phyloP scores from a whole-genome alignment of 2,797 vertebrate genomes.

The Eupleurogrammus muticus region DNA sequence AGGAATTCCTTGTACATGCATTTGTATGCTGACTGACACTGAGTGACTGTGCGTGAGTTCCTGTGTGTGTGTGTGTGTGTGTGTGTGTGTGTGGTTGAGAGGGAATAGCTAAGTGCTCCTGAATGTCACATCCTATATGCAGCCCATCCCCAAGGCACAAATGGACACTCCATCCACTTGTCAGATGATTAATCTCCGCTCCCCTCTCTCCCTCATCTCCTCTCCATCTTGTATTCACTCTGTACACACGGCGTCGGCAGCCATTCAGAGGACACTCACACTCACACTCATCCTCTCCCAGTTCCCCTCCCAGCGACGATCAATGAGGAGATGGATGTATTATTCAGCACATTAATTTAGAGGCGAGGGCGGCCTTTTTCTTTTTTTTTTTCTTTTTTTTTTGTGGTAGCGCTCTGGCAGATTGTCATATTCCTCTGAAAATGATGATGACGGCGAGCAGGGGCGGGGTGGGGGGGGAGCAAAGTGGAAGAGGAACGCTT shows the following conservation, averaged over 20 bases:
- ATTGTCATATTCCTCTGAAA: conserved; percentile 42
- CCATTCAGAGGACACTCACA: conserved; percentile 49
- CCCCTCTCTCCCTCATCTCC: conserved; percentile 58
- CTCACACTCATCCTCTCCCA: conserved; percentile 22
- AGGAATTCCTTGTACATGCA: not conserved
- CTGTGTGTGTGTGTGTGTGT: conserved; percentile 30
- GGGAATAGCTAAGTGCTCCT: conserved; percentile 66
- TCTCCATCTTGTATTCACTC: conserved; percentile 65
- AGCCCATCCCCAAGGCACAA: conserved; percentile 75
- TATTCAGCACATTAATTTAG: conserved; percentile 69
- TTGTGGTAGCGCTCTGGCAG: conserved; percentile 47
- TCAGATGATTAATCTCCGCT: conserved; percentile 80
- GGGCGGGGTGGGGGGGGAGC: conserved; percentile 19
- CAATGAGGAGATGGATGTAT: conserved; percentile 69
- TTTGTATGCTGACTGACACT: conserved; percentile 21
- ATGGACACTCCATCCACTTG: conserved; percentile 82
- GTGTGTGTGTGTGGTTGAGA: conserved; percentile 35
- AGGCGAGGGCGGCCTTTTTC: conserved; percentile 1
- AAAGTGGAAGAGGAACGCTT: conserved; percentile 32
- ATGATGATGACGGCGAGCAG: conserved; percentile 37
- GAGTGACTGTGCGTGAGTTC: conserved; percentile 11
- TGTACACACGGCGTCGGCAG: conserved; percentile 50
- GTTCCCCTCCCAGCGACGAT: conserved; percentile 59
- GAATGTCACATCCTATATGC: conserved; percentile 80
- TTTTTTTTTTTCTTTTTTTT: conserved; percentile 1